Percentiles rank a stretch among this genome's conserved stretches.
These are phyloP conservation scores for Agyllia agylla DNA, from an alignment of 2,888 invertebrate genomes.

Conservation along the genomic window DNA sequence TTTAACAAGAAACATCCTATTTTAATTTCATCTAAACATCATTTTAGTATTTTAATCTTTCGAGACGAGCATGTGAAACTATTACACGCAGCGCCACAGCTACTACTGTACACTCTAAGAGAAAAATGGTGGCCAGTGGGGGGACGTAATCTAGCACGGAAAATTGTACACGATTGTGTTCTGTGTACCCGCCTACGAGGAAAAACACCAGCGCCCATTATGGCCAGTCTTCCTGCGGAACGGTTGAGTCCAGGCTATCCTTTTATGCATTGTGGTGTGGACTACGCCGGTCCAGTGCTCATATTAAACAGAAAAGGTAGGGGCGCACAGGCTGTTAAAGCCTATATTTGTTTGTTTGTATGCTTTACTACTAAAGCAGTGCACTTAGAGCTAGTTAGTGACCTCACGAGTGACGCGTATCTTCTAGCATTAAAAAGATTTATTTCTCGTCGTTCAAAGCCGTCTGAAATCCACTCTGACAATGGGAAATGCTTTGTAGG, in stretches of 20 bases:
- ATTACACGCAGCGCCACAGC: constrained; percentile 61
- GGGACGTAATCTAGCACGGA: constrained; percentile 53
- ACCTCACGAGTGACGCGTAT: constrained; percentile 58
- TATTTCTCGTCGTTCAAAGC: constrained; percentile 73
- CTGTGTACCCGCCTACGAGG: constrained; percentile 50
- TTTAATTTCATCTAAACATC: constrained; percentile 65
- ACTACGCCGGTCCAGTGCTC: constrained; percentile 74
- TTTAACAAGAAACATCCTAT: constrained; percentile 72
- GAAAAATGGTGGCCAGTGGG: constrained; percentile 63
- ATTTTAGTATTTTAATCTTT: constrained; percentile 61
- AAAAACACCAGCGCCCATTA: constrained; percentile 33
- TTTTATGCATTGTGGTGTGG: constrained; percentile 71
- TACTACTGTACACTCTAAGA: constrained; percentile 46
- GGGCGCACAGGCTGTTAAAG: constrained; percentile 64
- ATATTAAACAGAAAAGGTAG: constrained; percentile 70
- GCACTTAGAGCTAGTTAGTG: constrained; percentile 70
- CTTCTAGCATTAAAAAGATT: constrained; percentile 71
- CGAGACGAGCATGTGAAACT: constrained; percentile 48
- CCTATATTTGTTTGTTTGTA: constrained; percentile 75
- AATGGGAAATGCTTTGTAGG: constrained; percentile 72
- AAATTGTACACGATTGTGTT: constrained; percentile 40
- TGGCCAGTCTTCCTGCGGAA: constrained; percentile 73
- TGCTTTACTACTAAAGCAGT: constrained; percentile 72
- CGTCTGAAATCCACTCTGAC: constrained; percentile 72
- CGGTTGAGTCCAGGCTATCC: constrained; percentile 63